Conservation (phyloP, 2,797 vertebrate species). For the Morus bassanus region DNA sequence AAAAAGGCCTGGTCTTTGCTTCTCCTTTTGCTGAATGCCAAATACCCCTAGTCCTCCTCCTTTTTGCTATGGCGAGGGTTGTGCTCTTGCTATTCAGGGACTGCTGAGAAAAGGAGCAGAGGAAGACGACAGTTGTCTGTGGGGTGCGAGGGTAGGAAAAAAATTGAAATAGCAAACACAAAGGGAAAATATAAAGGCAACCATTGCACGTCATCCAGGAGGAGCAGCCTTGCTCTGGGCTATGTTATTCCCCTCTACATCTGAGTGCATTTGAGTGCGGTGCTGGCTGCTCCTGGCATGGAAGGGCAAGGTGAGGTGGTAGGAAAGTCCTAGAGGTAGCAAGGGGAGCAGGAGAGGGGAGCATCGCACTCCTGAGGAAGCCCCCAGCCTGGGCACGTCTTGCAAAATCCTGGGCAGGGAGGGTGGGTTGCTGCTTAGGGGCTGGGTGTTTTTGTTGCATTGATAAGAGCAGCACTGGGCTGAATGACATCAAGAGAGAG, state of each 20-base stretch:
- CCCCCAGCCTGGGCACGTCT: neutral
- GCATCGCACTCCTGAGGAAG: neutral
- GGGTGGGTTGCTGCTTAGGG: neutral
- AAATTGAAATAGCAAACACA: neutral
- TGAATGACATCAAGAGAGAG: neutral
- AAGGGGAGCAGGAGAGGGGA: neutral
- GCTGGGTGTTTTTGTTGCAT: neutral
- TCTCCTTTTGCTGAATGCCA: neutral
- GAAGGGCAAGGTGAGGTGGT: neutral
- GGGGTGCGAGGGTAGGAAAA: neutral
- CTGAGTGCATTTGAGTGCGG: accelerated
- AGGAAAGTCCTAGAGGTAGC: neutral
- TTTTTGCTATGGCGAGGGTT: neutral
- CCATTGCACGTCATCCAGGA: neutral
- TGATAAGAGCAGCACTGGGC: neutral
- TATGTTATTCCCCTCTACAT: neutral
- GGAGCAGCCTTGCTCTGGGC: neutral
- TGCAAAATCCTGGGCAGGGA: neutral
- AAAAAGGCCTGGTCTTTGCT: neutral
- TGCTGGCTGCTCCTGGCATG: accelerated
- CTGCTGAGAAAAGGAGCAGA: neutral
- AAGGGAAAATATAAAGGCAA: neutral
- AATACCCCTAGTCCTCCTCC: neutral
- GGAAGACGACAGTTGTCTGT: neutral
- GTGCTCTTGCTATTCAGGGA: neutral